Conservation (phyloP, 2,113 vertebrate species). For the Anguilla japonica region DNA sequence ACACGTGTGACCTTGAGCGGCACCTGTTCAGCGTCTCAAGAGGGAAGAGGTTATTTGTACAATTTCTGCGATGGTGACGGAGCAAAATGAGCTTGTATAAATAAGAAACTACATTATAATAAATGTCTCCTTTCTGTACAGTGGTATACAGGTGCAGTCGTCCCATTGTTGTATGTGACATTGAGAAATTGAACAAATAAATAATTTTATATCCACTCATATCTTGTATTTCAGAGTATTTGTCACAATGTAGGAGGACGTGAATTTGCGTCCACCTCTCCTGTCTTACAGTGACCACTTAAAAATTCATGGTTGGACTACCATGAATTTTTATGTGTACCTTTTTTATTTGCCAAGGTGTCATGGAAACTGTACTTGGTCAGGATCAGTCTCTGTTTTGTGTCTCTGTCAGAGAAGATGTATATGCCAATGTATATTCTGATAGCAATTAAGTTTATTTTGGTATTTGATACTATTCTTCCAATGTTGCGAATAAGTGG, state of each 20-base stretch:
- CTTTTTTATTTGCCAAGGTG: too few relatives aligned
- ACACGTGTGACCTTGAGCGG: neutral
- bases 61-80: constrained; percentile 42
- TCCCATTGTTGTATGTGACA: constrained; percentile 39
- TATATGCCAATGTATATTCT: too few relatives aligned
- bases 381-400: too few relatives aligned
- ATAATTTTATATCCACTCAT: neutral
- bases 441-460: too few relatives aligned
- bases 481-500: too few relatives aligned
- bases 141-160: constrained; percentile 25
- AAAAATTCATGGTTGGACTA: too few relatives aligned
- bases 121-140: constrained; percentile 38
- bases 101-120: constrained; percentile 47
- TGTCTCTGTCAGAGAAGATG: too few relatives aligned
- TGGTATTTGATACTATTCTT: too few relatives aligned
- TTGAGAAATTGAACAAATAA: neutral
- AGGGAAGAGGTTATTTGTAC: constrained; percentile 12
- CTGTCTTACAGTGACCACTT: too few relatives aligned
- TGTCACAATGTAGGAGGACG: neutral
- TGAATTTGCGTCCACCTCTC: neutral
- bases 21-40: neutral
- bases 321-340: too few relatives aligned
- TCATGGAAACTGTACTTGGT: too few relatives aligned
- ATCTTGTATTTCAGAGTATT: neutral
- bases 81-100: constrained; percentile 41